A percentile compares a stretch with the other conserved stretches of the same genome.
Evolutionary conservation across 2,113 vertebrate genomes (phyloP).

Genomic region (Myotis davidii): DNA sequence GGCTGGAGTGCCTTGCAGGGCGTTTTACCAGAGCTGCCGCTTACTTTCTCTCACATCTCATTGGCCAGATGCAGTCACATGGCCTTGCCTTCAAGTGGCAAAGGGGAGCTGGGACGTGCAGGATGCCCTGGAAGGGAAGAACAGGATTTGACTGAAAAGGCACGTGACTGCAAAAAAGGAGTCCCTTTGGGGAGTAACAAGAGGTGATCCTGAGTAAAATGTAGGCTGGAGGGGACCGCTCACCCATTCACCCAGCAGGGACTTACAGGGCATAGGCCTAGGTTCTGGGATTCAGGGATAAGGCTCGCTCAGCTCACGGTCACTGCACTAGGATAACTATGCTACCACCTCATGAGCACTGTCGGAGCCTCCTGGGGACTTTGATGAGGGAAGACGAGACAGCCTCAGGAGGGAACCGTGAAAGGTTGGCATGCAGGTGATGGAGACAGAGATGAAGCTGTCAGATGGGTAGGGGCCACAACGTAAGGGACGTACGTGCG

Average conservation of each 20-base stretch:
- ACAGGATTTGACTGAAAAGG: not conserved
- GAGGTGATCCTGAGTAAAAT: not conserved
- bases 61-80: not conserved
- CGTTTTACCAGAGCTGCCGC: accelerated
- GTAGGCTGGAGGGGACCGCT: not conserved
- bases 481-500: not conserved
- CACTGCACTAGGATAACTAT: not conserved
- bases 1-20: accelerated
- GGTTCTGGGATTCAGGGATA: not conserved
- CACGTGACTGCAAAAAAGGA: not conserved
- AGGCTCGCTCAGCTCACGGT: not conserved
- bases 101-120: not conserved
- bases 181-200: too few species aligned
- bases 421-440: not conserved
- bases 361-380: not conserved
- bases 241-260: not conserved
- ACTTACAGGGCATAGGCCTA: not conserved
- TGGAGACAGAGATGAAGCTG: not conserved
- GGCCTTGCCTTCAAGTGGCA: not conserved
- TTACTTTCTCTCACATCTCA: not conserved
- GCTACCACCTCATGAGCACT: not conserved
- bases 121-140: not conserved
- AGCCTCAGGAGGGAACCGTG: not conserved
- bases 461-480: not conserved
- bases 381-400: not conserved